Percentiles rank a stretch among this genome's conserved stretches.
Conservation (phyloP, 2,113 vertebrate species). For the Pygoscelis adeliae region DNA sequence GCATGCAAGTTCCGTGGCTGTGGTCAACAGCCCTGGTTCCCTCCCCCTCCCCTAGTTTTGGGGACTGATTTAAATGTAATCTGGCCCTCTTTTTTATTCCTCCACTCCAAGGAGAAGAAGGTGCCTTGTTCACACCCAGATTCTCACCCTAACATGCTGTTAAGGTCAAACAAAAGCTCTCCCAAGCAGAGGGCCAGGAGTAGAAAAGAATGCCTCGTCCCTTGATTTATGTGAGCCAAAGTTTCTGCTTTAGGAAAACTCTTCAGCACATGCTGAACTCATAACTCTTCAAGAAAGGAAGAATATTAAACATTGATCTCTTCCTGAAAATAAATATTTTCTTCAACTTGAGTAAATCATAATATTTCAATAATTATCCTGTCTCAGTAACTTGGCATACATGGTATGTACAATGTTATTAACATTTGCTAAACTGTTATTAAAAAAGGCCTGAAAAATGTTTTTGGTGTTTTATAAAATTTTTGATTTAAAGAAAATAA, state of each 20-base stretch:
- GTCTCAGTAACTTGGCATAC: background rate
- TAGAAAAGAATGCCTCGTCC: fast-evolving
- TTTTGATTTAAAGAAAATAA: background rate
- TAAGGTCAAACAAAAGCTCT: background rate
- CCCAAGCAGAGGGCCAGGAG: fast-evolving
- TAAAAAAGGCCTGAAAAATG: fast-evolving
- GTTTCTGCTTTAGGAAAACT: background rate
- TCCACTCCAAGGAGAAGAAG: background rate
- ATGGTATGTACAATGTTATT: background rate
- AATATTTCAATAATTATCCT: background rate
- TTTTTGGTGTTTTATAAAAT: background rate
- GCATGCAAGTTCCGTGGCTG: fast-evolving
- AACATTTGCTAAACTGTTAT: background rate
- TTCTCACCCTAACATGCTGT: background rate
- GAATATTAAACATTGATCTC: background rate
- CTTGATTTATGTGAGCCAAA: background rate
- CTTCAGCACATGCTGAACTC: background rate
- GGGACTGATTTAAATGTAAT: background rate
- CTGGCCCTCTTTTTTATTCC: background rate
- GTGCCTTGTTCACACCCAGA: fast-evolving
- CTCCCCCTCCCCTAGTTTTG: fast-evolving
- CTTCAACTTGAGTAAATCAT: background rate
- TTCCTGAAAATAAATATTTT: background rate
- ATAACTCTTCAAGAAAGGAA: background rate
- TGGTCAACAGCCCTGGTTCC: background rate